Evolutionary conservation across 2,113 vertebrate species (phyloP).

Genomic region (Hucho hucho): DNA sequence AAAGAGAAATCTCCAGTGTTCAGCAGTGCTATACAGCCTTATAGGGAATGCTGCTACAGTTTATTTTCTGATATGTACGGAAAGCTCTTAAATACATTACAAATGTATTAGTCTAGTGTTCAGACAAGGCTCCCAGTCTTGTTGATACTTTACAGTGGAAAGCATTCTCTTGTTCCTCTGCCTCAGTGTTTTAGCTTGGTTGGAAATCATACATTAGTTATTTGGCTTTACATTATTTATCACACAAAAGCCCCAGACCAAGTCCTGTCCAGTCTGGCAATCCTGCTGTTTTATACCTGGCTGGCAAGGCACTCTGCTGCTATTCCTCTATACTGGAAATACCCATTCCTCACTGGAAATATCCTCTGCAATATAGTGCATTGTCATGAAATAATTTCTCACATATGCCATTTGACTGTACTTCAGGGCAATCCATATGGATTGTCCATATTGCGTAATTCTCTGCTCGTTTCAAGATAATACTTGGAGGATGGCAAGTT

Average conservation of each 20-base stretch:
- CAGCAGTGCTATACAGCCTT: too few species aligned
- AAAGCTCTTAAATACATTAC: too few species aligned
- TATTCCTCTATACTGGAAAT: too few species aligned
- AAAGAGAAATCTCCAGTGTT: too few species aligned
- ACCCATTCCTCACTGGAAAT: too few species aligned
- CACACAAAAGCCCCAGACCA: not conserved
- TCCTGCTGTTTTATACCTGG: not conserved
- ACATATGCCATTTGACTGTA: not conserved
- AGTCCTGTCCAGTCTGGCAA: not conserved
- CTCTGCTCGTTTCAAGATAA: not conserved
- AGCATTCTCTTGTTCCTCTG: not conserved
- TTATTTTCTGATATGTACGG: too few species aligned
- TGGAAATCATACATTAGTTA: not conserved
- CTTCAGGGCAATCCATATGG: not conserved
- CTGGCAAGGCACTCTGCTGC: too few species aligned
- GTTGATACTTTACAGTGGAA: not conserved
- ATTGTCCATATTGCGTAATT: not conserved
- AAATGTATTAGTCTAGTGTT: not conserved
- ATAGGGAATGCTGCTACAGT: too few species aligned
- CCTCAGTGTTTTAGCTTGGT: not conserved
- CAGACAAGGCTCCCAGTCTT: not conserved
- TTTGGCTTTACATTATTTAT: not conserved
- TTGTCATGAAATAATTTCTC: not conserved
- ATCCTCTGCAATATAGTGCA: not conserved
- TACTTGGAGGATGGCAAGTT: too few species aligned